A percentile compares a stretch with the other conserved stretches of the same genome.
Conservation (phyloP, 2,113 vertebrate species). For the Coryphaenoides rupestris region DNA sequence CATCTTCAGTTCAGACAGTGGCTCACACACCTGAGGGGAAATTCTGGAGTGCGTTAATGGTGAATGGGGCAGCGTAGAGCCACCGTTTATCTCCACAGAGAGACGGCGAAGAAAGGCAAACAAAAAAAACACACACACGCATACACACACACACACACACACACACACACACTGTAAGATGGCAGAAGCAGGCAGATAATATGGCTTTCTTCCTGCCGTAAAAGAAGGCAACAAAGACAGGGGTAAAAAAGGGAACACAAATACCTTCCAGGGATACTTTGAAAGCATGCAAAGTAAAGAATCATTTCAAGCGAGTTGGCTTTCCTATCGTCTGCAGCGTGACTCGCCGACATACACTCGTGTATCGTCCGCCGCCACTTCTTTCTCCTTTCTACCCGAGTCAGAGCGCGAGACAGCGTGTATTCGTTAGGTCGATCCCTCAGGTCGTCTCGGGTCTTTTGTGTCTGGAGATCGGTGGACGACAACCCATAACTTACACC, state of each 20-base stretch:
- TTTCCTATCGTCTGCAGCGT: neutral
- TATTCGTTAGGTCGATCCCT: too few relatives aligned
- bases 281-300: conserved; percentile 1
- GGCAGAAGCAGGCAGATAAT: conserved; percentile 21
- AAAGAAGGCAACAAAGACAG: conserved; percentile 11
- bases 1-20: conserved; percentile 46
- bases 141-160: too few relatives aligned
- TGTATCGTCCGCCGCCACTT: too few relatives aligned
- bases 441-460: too few relatives aligned
- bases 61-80: conserved; percentile 10
- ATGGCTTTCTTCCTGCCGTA: conserved; percentile 30
- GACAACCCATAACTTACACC: too few relatives aligned
- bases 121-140: neutral
- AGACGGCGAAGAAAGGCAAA: conserved; percentile 11
- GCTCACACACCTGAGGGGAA: conserved; percentile 49
- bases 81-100: conserved; percentile 27
- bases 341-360: too few relatives aligned
- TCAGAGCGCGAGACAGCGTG: too few relatives aligned
- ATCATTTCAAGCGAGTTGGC: conserved; percentile 1
- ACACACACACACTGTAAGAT: conserved; percentile 1
- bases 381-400: too few relatives aligned
- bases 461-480: too few relatives aligned
- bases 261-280: conserved; percentile 10
- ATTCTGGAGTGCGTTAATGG: conserved; percentile 31
- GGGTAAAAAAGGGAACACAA: conserved; percentile 10